Percentiles rank a stretch among this genome's conserved stretches.
Conservation (phyloP, 2,113 vertebrate species). For the Deroptyus accipitrinus region DNA sequence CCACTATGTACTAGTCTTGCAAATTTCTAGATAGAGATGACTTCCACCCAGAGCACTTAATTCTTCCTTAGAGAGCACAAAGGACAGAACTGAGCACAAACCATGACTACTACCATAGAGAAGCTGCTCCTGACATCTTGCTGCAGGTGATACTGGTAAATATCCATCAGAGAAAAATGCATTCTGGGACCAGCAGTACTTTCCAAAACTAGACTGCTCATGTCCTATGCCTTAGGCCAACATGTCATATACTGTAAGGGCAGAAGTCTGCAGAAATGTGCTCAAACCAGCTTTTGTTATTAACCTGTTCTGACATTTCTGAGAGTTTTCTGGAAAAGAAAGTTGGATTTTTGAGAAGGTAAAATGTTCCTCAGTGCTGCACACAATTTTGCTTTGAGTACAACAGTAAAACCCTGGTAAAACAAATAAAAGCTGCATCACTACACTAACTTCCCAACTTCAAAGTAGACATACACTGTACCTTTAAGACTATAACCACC, state of each 20-base stretch:
- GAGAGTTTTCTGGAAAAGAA: neutral
- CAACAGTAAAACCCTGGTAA: neutral
- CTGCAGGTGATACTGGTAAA: neutral
- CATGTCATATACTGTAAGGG: neutral
- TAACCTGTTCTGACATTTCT: neutral
- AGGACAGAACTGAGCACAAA: neutral
- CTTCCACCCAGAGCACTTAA: neutral
- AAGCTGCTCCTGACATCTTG: neutral
- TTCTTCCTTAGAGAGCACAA: neutral
- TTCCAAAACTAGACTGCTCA: neutral
- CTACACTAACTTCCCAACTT: neutral
- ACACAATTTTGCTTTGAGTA: neutral
- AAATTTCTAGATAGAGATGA: neutral
- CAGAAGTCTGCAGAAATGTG: neutral
- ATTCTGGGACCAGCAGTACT: neutral
- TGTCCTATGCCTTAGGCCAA: neutral
- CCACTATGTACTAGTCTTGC: neutral
- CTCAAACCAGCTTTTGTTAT: neutral
- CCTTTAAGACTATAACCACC: neutral
- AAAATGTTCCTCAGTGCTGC: neutral
- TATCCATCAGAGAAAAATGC: neutral
- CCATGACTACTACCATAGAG: fast-evolving
- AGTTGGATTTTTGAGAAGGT: neutral
- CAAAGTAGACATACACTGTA: neutral
- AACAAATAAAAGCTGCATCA: neutral